A percentile compares a stretch with the other conserved stretches of the same genome.
Evolutionary conservation across 2,797 vertebrate genomes (phyloP).

Genomic region (Ctenochaetus hawaiiensis): DNA sequence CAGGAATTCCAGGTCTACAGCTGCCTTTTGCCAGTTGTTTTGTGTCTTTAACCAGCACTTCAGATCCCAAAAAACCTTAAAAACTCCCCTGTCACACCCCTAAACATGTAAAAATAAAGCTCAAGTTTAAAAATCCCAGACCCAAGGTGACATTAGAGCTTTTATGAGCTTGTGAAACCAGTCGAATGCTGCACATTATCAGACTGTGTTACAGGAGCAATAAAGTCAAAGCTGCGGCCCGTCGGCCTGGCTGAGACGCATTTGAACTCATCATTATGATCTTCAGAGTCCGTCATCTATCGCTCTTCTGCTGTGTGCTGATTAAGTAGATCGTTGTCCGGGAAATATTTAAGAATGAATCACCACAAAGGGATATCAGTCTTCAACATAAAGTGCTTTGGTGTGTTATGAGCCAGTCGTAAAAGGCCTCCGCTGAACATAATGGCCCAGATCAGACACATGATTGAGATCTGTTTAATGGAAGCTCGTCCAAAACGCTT

Average conservation of each 20-base stretch:
- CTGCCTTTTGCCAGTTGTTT: too few relatives aligned
- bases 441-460: constrained; percentile 44
- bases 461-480: constrained; percentile 53
- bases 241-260: constrained; percentile 34
- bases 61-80: too few relatives aligned
- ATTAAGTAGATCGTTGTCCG: constrained; percentile 51
- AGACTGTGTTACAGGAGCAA: constrained; percentile 25
- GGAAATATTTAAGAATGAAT: constrained; percentile 63
- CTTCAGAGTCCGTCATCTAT: constrained; percentile 21
- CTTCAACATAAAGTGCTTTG: constrained; percentile 40
- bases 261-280: constrained; percentile 37
- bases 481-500: constrained; percentile 28
- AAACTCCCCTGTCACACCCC: too few relatives aligned
- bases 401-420: constrained; percentile 37
- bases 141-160: constrained; percentile 26
- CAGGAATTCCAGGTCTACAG: too few relatives aligned
- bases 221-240: constrained; percentile 50
- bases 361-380: constrained; percentile 48
- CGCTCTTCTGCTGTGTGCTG: constrained; percentile 39
- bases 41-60: too few relatives aligned
- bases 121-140: too few relatives aligned
- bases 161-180: constrained; percentile 57
- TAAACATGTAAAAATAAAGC: too few relatives aligned
- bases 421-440: constrained; percentile 50
- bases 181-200: constrained; percentile 23